A percentile compares a stretch with the other conserved stretches of the same genome.
Evolutionary conservation across 1,140 invertebrate genomes (phyloP).

Genomic region (Eurosta solidaginis): DNA sequence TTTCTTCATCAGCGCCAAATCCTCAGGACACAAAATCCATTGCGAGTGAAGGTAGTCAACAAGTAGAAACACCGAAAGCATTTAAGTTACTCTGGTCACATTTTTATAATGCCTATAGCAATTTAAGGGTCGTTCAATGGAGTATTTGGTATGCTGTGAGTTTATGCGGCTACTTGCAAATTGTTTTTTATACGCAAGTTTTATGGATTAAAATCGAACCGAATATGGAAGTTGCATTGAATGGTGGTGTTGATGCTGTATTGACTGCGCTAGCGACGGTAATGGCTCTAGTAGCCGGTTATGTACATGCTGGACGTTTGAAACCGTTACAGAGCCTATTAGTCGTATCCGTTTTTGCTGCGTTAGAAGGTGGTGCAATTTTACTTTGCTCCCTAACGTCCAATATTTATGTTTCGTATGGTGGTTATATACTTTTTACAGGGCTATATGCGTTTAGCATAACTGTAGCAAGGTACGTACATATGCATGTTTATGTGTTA

Average conservation of each 20-base stretch:
- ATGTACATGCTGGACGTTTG: constrained; percentile 46
- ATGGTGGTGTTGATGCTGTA: constrained; percentile 76
- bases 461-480: constrained; percentile 77
- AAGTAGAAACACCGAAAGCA: constrained; percentile 32
- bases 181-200: constrained; percentile 79
- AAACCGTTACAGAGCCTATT: constrained; percentile 39
- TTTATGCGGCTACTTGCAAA: constrained; percentile 80
- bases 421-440: constrained; percentile 75
- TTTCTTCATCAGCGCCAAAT: not conserved
- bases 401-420: constrained; percentile 73
- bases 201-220: constrained; percentile 70
- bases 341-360: constrained; percentile 60
- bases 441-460: constrained; percentile 81
- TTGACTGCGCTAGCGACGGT: constrained; percentile 73
- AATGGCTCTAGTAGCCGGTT: constrained; percentile 62
- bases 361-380: constrained; percentile 70
- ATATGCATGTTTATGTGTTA: too few species aligned
- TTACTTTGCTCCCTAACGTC: constrained; percentile 66
- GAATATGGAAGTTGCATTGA: constrained; percentile 45
- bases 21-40: constrained; percentile 29
- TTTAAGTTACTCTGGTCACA: constrained; percentile 68
- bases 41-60: constrained; percentile 25
- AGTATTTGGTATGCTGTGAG: constrained; percentile 83
- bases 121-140: constrained; percentile 79
- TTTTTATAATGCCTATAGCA: constrained; percentile 73